phyloP scores from a whole-genome alignment of 2,113 vertebrate genomes.

The Amphiprion ocellaris region DNA sequence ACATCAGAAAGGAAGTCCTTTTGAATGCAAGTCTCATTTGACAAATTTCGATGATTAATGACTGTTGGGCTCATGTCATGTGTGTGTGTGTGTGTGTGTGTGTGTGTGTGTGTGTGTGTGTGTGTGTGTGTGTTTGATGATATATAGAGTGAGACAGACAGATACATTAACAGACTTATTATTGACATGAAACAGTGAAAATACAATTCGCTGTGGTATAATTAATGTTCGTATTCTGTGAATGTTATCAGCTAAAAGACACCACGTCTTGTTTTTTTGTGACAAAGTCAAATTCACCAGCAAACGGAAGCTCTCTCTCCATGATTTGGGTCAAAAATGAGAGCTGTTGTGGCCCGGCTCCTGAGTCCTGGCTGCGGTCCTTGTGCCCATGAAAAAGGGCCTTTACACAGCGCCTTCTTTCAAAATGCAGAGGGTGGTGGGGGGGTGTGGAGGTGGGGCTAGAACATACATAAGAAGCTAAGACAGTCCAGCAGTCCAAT shows the following conservation, averaged over 20 bases:
- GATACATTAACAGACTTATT: conserved; percentile 8
- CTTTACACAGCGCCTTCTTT: conserved; percentile 75
- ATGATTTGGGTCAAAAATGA: conserved; percentile 71
- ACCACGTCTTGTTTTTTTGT: neutral
- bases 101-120: conserved; percentile 24
- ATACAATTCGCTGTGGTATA: neutral
- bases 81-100: neutral
- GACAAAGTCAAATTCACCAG: conserved; percentile 48
- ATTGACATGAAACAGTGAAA: neutral
- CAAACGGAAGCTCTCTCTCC: conserved; percentile 69
- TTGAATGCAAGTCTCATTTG: conserved; percentile 66
- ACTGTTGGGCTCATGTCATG: conserved; percentile 38
- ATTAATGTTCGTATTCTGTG: neutral
- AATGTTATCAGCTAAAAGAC: neutral
- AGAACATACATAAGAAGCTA: conserved; percentile 80
- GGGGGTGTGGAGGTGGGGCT: conserved; percentile 82
- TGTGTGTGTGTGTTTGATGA: conserved; percentile 9
- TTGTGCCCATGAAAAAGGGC: conserved; percentile 78
- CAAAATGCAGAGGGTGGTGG: conserved; percentile 59
- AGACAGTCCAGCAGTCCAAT: conserved; percentile 75
- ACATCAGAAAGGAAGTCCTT: conserved; percentile 60
- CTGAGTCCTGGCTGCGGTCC: conserved; percentile 77
- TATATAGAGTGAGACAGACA: neutral
- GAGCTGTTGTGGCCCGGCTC: conserved; percentile 69
- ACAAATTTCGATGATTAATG: conserved; percentile 79